Conservation (phyloP, 1,140 invertebrate species). For the Apis cerana region DNA sequence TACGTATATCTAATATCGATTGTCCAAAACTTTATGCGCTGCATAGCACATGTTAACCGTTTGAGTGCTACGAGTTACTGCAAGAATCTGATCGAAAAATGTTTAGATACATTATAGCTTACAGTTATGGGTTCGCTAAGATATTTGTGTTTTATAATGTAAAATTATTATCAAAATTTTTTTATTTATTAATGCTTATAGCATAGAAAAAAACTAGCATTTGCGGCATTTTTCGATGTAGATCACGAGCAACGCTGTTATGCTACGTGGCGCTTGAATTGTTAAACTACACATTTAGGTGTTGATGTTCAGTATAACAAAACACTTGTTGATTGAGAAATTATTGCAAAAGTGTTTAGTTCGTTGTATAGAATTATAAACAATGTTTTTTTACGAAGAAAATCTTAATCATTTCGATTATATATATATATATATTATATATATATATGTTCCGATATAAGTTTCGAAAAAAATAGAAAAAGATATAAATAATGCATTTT, state of each 20-base stretch:
- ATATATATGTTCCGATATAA: not conserved
- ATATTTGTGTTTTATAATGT: not conserved
- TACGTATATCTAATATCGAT: constrained; percentile 39
- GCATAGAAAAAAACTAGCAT: not conserved
- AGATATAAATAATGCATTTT: too few species aligned
- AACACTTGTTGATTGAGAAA: constrained; percentile 15
- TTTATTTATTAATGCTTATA: not conserved
- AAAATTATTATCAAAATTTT: not conserved
- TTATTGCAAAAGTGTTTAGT: constrained; percentile 4
- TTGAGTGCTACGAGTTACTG: not conserved
- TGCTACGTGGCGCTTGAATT: not conserved
- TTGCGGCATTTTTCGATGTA: not conserved
- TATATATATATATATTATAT: too few species aligned
- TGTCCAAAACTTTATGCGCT: constrained; percentile 19
- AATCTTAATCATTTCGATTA: not conserved
- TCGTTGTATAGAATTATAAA: not conserved
- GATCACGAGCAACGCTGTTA: not conserved
- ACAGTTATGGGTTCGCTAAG: too few species aligned
- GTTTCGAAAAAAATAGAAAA: not conserved
- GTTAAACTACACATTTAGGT: constrained; percentile 36
- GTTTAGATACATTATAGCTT: too few species aligned
- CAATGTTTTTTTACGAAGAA: not conserved
- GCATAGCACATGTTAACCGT: constrained; percentile 8
- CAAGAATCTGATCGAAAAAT: not conserved
- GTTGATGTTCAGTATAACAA: constrained; percentile 41